Evolutionary conservation across 1,140 invertebrate genomes (phyloP).

Genomic region (Venturia canescens): DNA sequence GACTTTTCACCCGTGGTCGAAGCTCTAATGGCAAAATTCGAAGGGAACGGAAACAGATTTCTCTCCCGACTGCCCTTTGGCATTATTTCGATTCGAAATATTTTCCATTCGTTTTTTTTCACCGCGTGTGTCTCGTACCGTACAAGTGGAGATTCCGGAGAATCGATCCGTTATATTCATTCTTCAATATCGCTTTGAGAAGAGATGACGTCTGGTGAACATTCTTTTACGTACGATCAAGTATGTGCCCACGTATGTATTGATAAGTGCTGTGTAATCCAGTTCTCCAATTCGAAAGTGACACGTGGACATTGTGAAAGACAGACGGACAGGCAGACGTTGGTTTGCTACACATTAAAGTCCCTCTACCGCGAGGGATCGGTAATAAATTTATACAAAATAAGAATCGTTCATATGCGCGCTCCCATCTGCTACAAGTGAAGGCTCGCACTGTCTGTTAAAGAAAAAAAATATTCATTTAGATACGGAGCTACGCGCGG

Average conservation of each 20-base stretch:
- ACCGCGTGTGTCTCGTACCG: background rate
- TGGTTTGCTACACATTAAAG: background rate
- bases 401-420: background rate
- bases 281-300: slow-evolving; percentile 53
- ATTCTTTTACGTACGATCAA: slow-evolving; percentile 3
- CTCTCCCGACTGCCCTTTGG: background rate
- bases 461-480: too few species aligned
- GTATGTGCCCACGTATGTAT: background rate
- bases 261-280: slow-evolving; percentile 44
- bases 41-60: background rate
- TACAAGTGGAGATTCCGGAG: slow-evolving; percentile 18
- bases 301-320: slow-evolving; percentile 22
- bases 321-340: slow-evolving; percentile 18
- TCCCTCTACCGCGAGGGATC: slow-evolving; percentile 13
- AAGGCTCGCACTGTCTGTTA: too few species aligned
- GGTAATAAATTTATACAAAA: slow-evolving; percentile 27
- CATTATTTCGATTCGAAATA: background rate
- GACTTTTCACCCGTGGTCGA: background rate
- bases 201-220: background rate
- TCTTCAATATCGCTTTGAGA: background rate
- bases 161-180: slow-evolving; percentile 45
- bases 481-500: background rate
- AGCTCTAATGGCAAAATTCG: background rate
- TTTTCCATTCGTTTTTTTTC: background rate
- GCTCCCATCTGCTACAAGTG: too few species aligned